Conservation (phyloP, 2,888 invertebrate species). For the Leptinotarsa rubiginosa region DNA sequence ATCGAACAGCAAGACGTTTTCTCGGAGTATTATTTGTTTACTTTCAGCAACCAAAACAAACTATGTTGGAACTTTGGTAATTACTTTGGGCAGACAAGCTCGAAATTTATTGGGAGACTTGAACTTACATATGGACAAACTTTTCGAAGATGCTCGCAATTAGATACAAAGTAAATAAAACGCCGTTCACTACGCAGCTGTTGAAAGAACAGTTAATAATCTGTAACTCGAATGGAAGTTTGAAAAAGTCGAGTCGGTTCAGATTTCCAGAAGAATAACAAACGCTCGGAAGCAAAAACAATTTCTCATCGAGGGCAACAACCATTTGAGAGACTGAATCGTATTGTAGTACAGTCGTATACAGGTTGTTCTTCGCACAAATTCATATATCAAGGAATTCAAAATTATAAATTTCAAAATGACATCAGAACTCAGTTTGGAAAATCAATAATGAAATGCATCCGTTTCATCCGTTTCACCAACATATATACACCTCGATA, state of each 20-base stretch:
- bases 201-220: background rate
- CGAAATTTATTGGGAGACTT: conserved; percentile 48
- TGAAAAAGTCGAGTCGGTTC: background rate
- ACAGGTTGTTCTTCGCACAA: no score
- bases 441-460: no score
- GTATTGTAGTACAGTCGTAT: no score
- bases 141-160: conserved; percentile 42
- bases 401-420: no score
- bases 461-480: no score
- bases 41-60: conserved; percentile 43
- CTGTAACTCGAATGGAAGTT: background rate
- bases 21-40: conserved; percentile 44
- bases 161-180: conserved; percentile 28
- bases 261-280: background rate
- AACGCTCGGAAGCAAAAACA: no score
- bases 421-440: no score
- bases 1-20: conserved; percentile 29
- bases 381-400: no score
- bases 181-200: background rate
- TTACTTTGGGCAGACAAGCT: conserved; percentile 47
- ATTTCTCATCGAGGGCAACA: no score
- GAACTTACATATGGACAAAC: conserved; percentile 44
- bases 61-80: conserved; percentile 46
- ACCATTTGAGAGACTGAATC: no score
- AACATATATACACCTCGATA: no score